Evolutionary conservation across 2,888 invertebrate genomes (phyloP), one percentile per base, ranked within the genome.

Genomic region (Theodoxus fluviatilis): DNA sequence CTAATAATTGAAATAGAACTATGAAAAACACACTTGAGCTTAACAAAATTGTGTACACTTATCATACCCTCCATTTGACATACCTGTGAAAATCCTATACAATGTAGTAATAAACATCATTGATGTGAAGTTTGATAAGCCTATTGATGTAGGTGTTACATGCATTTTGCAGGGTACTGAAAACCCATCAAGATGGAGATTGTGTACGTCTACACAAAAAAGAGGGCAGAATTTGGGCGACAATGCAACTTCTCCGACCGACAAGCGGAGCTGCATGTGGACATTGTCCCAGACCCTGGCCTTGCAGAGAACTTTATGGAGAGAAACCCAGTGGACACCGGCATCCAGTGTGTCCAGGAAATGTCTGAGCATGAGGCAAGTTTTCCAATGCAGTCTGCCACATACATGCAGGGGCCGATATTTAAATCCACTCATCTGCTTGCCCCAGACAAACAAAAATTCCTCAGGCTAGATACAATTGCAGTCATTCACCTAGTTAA

Each of bases 331-430:
- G 84, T 87, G 4, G 87, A 88, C 71, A 78, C 78, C 52, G 85
- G 83, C 18, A 82, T 86, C 70, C 88, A 89, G 79, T 85, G 86
- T 79, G 85, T 86, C 1, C 86, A 84, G 72, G 86, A 87, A 77
- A 87, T 88, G 85, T 86, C 87, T 67, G 87, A 87, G 73, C 88
- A 88, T 82, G 87, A 87, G 82, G 88, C 87, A 76, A 73, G 63
- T 57, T 35, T 68, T 28, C n/a, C 47, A 47, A 55, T n/a, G n/a
- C n/a, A n/a, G n/a, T n/a, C n/a, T n/a, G n/a, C n/a, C n/a, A n/a
- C n/a, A n/a, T n/a, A n/a, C n/a, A n/a, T n/a, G n/a, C n/a, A n/a
- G n/a, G n/a, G n/a, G n/a, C n/a, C n/a, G n/a, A n/a, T n/a, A n/a
- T n/a, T n/a, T n/a, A n/a, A n/a, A n/a, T n/a, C n/a, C n/a, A n/a